These are phyloP conservation scores for Rhinichthys klamathensis DNA, from an alignment of 2,113 vertebrate species.

Conservation along the genomic window DNA sequence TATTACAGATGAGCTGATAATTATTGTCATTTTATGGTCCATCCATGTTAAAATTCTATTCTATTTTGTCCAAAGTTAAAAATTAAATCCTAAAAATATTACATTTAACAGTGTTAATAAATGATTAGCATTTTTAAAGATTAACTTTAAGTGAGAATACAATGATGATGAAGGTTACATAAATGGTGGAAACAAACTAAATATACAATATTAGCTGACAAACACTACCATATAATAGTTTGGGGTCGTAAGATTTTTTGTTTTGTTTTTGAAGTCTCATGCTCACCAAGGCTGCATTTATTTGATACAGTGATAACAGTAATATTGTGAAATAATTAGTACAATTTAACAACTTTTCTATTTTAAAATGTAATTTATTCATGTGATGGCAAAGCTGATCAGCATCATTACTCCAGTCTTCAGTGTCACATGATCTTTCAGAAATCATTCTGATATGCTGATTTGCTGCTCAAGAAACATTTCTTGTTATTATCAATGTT, in stretches of 20 bases:
- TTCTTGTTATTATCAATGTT: background rate
- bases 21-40: background rate
- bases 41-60: background rate
- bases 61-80: background rate
- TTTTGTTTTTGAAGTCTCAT: background rate
- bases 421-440: background rate
- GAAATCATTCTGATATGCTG: background rate
- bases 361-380: background rate
- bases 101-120: background rate
- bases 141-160: background rate
- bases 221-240: background rate
- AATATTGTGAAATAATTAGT: background rate
- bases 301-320: background rate
- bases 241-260: background rate
- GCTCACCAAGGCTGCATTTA: background rate
- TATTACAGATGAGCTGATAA: background rate
- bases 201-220: background rate
- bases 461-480: background rate
- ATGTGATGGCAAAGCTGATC: background rate
- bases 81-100: background rate
- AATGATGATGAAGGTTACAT: background rate
- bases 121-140: background rate
- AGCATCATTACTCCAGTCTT: background rate
- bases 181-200: background rate
- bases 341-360: background rate